Conservation (phyloP, 2,113 vertebrate genomes). For the Mirza zaza region DNA sequence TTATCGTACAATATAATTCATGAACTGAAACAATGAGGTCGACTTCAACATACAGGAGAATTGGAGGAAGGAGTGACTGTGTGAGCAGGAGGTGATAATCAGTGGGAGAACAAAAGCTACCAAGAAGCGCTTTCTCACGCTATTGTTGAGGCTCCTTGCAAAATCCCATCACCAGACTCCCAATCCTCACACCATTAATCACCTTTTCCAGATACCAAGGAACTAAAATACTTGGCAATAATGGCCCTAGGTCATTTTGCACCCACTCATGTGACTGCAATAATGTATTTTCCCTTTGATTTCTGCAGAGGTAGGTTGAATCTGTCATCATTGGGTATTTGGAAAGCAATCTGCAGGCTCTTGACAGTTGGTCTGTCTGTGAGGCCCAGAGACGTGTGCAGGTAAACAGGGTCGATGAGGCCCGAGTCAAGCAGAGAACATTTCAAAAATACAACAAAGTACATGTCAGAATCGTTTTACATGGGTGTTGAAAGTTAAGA, state of each 20-base stretch:
- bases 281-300: constrained; percentile 77
- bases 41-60: constrained; percentile 6
- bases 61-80: constrained; percentile 44
- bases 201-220: constrained; percentile 74
- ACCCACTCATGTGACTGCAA: constrained; percentile 70
- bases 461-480: background rate
- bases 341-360: constrained; percentile 77
- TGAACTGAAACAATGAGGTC: constrained; percentile 29
- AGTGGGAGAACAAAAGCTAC: constrained; percentile 52
- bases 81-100: constrained; percentile 24
- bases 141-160: constrained; percentile 51
- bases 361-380: constrained; percentile 65
- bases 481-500: background rate
- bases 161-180: constrained; percentile 60
- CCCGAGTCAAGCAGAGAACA: background rate
- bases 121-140: constrained; percentile 59
- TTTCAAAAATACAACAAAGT: background rate
- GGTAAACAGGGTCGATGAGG: background rate
- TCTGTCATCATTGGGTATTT: constrained; percentile 74
- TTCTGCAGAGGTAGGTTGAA: constrained; percentile 73
- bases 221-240: constrained; percentile 76
- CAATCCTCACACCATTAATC: constrained; percentile 58
- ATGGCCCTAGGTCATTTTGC: constrained; percentile 75
- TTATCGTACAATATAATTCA: background rate
- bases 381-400: background rate